A percentile compares a stretch with the other conserved stretches of the same genome.
Evolutionary conservation across 2,113 vertebrate species (phyloP).

Genomic region (Eulemur macaco): DNA sequence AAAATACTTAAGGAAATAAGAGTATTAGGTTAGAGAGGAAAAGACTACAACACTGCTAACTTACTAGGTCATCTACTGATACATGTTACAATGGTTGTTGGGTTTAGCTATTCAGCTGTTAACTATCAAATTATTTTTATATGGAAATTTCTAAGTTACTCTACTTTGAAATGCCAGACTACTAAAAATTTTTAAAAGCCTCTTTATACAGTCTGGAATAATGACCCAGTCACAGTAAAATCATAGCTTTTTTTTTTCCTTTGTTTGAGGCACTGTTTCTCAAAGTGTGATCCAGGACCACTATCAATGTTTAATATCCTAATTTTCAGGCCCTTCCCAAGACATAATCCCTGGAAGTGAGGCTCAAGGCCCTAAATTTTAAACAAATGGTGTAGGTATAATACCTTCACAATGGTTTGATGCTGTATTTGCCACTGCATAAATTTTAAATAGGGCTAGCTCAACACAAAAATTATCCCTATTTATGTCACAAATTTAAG

Average conservation of each 20-base stretch:
- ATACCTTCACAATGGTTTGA: not conserved
- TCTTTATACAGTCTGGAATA: not conserved
- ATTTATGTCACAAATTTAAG: not conserved
- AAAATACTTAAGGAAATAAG: not conserved
- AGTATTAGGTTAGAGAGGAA: not conserved
- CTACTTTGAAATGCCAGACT: not conserved
- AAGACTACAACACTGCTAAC: not conserved
- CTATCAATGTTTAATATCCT: rapidly evolving
- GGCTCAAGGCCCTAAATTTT: too few relatives aligned
- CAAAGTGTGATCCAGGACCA: not conserved
- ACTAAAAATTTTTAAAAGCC: not conserved
- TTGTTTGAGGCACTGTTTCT: not conserved
- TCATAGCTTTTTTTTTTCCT: not conserved
- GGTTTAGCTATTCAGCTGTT: not conserved
- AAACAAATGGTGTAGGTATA: not conserved
- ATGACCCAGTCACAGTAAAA: not conserved
- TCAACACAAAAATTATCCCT: not conserved
- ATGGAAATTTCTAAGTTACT: not conserved
- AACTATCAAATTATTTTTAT: not conserved
- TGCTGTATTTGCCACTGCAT: not conserved
- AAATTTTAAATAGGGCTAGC: not conserved
- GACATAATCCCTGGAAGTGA: not conserved
- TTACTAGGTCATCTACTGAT: not conserved
- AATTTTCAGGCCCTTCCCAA: not conserved
- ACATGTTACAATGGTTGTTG: not conserved